Conservation (phyloP, 92 coral and sea anemone genomes). For the Epizoanthus fatuus region DNA sequence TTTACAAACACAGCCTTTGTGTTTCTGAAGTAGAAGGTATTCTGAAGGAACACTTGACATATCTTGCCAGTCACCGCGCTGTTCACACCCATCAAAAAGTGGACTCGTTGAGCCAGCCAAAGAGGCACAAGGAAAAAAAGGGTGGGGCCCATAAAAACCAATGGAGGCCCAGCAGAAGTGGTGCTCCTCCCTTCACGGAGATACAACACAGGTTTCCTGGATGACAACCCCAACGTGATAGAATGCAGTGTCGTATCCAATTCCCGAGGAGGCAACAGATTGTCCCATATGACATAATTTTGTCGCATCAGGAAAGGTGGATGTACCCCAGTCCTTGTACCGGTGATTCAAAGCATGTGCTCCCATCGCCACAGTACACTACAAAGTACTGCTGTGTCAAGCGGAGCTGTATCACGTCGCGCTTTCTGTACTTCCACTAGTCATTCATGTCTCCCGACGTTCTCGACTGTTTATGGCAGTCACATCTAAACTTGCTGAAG, state of each 20-base stretch:
- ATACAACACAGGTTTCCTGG: conserved; percentile 53
- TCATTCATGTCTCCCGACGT: no score
- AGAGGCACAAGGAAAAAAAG: conserved; percentile 45
- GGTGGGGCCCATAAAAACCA: conserved; percentile 46
- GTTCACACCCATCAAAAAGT: no score
- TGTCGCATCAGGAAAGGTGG: no score
- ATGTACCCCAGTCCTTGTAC: no score
- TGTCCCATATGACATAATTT: background rate
- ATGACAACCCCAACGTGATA: conserved; percentile 52
- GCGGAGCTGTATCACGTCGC: conserved; percentile 38
- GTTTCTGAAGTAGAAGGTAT: conserved; percentile 34
- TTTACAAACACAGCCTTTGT: conserved; percentile 67
- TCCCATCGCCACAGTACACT: conserved; percentile 39
- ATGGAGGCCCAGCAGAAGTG: conserved; percentile 28
- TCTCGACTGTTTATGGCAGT: no score
- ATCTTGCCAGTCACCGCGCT: conserved; percentile 12
- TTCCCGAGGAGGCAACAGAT: conserved; percentile 35
- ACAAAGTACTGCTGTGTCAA: conserved; percentile 58
- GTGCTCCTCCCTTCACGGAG: conserved; percentile 34
- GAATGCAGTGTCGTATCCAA: conserved; percentile 52
- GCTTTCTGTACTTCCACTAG: conserved; percentile 60
- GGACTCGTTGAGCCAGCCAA: background rate
- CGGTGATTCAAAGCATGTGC: conserved; percentile 6
- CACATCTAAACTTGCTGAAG: no score
- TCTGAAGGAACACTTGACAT: conserved; percentile 47